These are phyloP conservation scores for Xanthia togata DNA, from an alignment of 2,888 invertebrate species.

Conservation along the genomic window DNA sequence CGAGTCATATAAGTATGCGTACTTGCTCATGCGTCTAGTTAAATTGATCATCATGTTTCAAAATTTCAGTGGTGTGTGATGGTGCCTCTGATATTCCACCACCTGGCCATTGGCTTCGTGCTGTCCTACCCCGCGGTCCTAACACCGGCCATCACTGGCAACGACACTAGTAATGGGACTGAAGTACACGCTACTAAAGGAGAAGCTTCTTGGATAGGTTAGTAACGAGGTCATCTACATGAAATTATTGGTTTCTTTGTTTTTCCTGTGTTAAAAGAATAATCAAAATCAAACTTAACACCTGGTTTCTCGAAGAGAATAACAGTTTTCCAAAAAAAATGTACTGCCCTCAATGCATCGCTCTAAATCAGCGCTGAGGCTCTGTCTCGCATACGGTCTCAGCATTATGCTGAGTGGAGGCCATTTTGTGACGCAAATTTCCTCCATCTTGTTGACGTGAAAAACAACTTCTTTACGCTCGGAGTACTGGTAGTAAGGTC, in stretches of 20 bases:
- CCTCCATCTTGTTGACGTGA: too few relatives aligned
- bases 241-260: not conserved
- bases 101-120: constrained; percentile 55
- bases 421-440: too few relatives aligned
- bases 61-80: constrained; percentile 52
- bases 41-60: too few relatives aligned
- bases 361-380: too few relatives aligned
- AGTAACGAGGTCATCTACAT: not conserved
- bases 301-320: not conserved
- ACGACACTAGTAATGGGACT: not conserved
- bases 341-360: too few relatives aligned
- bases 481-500: too few relatives aligned
- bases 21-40: too few relatives aligned
- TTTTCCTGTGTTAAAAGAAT: not conserved
- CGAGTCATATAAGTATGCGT: too few relatives aligned
- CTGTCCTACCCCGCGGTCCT: constrained; percentile 47
- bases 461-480: too few relatives aligned
- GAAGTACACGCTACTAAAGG: constrained; percentile 30
- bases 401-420: too few relatives aligned
- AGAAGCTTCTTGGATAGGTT: constrained; percentile 50
- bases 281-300: not conserved
- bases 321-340: not conserved
- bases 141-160: constrained; percentile 33
- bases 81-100: constrained; percentile 57
- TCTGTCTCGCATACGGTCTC: too few relatives aligned